A percentile compares a stretch with the other conserved stretches of the same genome.
phyloP scores from a whole-genome alignment of 2,113 vertebrate species.

The Brachionichthys hirsutus region DNA sequence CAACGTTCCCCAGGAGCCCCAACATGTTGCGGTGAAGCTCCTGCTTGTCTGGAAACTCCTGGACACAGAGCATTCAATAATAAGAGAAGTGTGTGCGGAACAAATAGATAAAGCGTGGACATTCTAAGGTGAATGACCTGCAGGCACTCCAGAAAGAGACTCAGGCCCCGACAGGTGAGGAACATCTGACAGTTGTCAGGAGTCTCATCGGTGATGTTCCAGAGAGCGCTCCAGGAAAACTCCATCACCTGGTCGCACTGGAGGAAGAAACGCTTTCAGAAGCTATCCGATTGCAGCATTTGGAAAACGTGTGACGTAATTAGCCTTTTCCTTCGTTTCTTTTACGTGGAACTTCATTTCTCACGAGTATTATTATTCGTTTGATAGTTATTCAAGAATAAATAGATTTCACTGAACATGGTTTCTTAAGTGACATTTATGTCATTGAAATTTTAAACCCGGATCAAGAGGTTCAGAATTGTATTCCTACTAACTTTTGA shows the following conservation, averaged over 20 bases:
- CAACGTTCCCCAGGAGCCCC: slow-evolving; percentile 94
- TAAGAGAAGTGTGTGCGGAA: neutral
- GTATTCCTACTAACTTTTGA: too few species aligned
- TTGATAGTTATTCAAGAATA: too few species aligned
- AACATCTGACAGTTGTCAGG: slow-evolving; percentile 99
- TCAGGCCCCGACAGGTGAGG: slow-evolving; percentile 94
- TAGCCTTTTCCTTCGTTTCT: too few species aligned
- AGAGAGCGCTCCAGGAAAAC: slow-evolving; percentile 98
- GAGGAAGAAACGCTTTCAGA: neutral
- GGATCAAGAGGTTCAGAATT: too few species aligned
- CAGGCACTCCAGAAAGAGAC: slow-evolving; percentile 94
- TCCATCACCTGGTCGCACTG: slow-evolving; percentile 99
- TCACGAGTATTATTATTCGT: too few species aligned
- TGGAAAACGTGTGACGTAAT: too few species aligned
- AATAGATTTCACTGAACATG: too few species aligned
- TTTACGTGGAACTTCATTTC: too few species aligned
- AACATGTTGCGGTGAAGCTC: slow-evolving; percentile 98
- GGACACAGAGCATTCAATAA: neutral
- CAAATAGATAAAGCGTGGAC: too few species aligned
- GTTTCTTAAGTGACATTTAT: too few species aligned
- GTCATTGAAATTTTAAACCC: too few species aligned
- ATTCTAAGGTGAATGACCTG: slow-evolving; percentile 85
- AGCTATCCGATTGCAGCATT: too few species aligned
- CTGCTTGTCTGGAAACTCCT: slow-evolving; percentile 98
- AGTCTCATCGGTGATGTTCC: slow-evolving; percentile 99